A percentile compares a stretch with the other conserved stretches of the same genome.
Evolutionary conservation across 2,797 vertebrate genomes (phyloP).

Genomic region (Heliangelus exortis): DNA sequence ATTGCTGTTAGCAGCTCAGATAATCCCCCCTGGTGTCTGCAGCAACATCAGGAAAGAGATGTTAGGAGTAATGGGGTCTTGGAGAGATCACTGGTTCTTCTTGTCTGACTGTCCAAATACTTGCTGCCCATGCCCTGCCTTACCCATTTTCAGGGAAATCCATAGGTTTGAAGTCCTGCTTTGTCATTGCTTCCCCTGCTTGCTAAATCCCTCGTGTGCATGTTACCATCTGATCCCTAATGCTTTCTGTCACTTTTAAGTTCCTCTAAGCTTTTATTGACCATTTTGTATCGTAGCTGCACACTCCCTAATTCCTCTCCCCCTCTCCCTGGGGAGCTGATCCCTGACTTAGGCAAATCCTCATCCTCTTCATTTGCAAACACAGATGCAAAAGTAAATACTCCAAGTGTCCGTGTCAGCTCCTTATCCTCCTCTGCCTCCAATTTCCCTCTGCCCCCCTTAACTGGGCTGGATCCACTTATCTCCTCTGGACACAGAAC

Average conservation of each 20-base stretch:
- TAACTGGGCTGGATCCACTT: conserved; percentile 25
- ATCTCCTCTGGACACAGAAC: conserved; percentile 19
- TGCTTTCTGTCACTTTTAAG: neutral
- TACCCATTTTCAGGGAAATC: neutral
- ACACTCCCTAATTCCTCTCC: neutral
- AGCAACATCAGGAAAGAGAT: neutral
- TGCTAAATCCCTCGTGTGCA: neutral
- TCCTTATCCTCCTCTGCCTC: conserved; percentile 45
- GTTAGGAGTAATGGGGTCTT: neutral
- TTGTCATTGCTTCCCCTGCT: neutral
- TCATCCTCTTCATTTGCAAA: conserved; percentile 32
- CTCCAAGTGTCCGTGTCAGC: neutral
- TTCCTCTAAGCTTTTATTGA: conserved; percentile 20
- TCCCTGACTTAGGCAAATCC: conserved; percentile 51
- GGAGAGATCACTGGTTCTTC: neutral
- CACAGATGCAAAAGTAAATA: conserved; percentile 53
- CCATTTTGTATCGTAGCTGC: neutral
- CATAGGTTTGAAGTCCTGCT: neutral
- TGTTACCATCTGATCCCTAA: neutral
- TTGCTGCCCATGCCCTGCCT: neutral
- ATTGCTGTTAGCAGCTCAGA: neutral
- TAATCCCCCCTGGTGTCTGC: neutral
- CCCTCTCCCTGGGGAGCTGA: conserved; percentile 16
- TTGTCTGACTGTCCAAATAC: neutral
- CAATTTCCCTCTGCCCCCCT: conserved; percentile 58